Conservation (phyloP, 64 coral and sea anemone genomes). For the Pachyseris speciosa region DNA sequence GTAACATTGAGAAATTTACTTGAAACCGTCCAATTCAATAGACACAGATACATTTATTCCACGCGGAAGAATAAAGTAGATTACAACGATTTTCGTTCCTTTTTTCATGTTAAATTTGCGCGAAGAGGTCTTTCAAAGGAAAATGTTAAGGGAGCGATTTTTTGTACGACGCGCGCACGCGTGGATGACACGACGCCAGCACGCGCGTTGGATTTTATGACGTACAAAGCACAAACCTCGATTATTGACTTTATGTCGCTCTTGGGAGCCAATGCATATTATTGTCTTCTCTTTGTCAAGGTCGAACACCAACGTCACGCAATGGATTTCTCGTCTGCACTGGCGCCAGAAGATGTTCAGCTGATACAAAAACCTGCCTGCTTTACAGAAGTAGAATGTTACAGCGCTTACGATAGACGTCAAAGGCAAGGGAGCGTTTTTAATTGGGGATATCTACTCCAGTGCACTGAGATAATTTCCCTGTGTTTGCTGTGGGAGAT, state of each 20-base stretch:
- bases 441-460: slow-evolving; percentile 5
- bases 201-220: slow-evolving; percentile 8
- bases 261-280: slow-evolving; percentile 46
- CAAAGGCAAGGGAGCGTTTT: not conserved
- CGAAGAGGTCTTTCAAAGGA: not conserved
- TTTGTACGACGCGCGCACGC: not conserved
- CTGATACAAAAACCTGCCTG: not conserved
- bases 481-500: slow-evolving; percentile 46
- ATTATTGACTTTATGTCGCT: slow-evolving; percentile 39
- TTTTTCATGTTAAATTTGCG: not conserved
- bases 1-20: not conserved
- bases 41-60: not conserved
- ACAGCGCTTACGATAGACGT: not conserved
- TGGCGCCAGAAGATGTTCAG: slow-evolving; percentile 2
- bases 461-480: slow-evolving; percentile 31
- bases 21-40: not conserved
- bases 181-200: not conserved
- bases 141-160: not conserved
- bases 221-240: slow-evolving; percentile 7
- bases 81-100: not conserved
- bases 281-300: slow-evolving; percentile 36
- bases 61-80: not conserved
- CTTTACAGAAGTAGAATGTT: no score
- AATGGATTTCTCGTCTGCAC: not conserved
- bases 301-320: slow-evolving; percentile 43